phyloP scores from a whole-genome alignment of 2,888 invertebrate genomes.

The Monochamus alternatus region DNA sequence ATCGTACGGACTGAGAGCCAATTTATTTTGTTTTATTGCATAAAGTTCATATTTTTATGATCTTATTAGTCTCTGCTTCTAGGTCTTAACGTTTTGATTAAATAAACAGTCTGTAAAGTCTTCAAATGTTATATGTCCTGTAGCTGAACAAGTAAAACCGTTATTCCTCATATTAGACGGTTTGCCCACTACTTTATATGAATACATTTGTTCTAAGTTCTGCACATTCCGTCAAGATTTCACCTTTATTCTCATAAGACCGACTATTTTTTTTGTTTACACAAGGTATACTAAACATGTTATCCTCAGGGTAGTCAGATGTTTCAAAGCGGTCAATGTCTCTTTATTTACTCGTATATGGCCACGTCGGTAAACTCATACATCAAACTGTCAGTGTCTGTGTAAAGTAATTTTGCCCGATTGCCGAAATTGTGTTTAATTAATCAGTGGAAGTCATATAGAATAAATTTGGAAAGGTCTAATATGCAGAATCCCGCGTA shows the following conservation, averaged over 20 bases:
- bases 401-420: slow-evolving; percentile 43
- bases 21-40: slow-evolving; percentile 30
- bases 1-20: slow-evolving; percentile 29
- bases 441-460: no score
- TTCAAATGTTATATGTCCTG: slow-evolving; percentile 12
- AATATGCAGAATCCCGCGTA: no score
- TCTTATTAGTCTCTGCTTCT: slow-evolving; percentile 2
- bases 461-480: no score
- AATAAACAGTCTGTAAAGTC: not conserved
- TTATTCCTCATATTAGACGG: not conserved
- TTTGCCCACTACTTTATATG: not conserved
- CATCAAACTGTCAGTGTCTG: slow-evolving; percentile 44
- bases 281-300: slow-evolving; percentile 56
- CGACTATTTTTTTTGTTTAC: slow-evolving; percentile 62
- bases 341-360: slow-evolving; percentile 42
- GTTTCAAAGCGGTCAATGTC: slow-evolving; percentile 48
- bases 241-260: slow-evolving; percentile 64
- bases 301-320: slow-evolving; percentile 58
- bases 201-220: slow-evolving; percentile 54
- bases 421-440: no score
- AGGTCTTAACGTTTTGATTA: not conserved
- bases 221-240: slow-evolving; percentile 58
- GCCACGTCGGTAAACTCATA: slow-evolving; percentile 37
- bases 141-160: not conserved
- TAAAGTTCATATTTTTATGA: slow-evolving; percentile 25